These are phyloP conservation scores for Limanda limanda DNA, from an alignment of 2,113 vertebrate species.

Conservation along the genomic window DNA sequence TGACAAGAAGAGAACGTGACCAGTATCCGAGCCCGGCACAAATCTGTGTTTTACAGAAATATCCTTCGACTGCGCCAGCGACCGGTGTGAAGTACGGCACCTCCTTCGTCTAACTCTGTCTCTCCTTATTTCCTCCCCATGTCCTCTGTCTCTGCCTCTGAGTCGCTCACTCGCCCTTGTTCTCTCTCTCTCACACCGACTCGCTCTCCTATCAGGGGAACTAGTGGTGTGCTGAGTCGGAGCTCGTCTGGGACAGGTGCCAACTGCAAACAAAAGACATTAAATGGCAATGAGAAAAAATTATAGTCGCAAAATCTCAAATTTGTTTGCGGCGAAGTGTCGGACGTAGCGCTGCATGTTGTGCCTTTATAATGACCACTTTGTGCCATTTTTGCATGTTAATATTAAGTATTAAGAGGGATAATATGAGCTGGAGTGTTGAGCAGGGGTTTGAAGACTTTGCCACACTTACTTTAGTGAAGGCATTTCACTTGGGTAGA, in stretches of 20 bases:
- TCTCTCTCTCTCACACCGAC: conserved; percentile 63
- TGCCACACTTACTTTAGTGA: conserved; percentile 65
- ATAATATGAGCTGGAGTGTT: conserved; percentile 4
- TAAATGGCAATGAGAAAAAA: conserved; percentile 63
- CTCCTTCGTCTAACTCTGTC: conserved; percentile 50
- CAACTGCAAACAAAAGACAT: conserved; percentile 87
- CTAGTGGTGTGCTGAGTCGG: conserved; percentile 78
- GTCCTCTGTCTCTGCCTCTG: conserved; percentile 45
- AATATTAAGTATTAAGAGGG: conserved; percentile 34
- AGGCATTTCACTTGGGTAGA: conserved; percentile 72
- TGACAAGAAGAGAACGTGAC: conserved; percentile 48
- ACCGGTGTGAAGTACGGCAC: conserved; percentile 55
- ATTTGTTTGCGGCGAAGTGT: conserved; percentile 30
- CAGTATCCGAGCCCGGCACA: conserved; percentile 35
- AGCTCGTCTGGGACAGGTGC: conserved; percentile 88
- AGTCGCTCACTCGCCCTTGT: conserved; percentile 58
- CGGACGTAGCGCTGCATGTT: conserved; percentile 13
- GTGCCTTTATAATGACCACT: neutral
- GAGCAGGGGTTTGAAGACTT: conserved; percentile 59
- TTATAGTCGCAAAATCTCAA: conserved; percentile 4
- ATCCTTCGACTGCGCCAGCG: conserved; percentile 36
- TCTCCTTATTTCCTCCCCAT: conserved; percentile 52
- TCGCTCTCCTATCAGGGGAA: conserved; percentile 67
- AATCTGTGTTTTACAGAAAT: conserved; percentile 45
- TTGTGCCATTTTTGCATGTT: conserved; percentile 20